Evolutionary conservation across 2,113 vertebrate genomes (phyloP).

Genomic region (Hippocampus mohnikei): DNA sequence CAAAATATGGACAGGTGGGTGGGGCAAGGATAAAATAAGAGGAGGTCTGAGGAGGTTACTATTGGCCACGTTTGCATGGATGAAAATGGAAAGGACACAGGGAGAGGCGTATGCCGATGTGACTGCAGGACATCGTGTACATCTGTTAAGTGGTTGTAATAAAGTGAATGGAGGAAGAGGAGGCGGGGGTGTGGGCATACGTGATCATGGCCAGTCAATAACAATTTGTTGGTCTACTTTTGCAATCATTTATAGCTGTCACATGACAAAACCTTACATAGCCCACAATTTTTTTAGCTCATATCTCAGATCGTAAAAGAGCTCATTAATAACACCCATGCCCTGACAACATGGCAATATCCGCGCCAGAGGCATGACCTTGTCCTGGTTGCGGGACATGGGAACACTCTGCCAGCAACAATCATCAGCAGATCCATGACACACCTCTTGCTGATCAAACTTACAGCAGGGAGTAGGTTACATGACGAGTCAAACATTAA

Average conservation of each 20-base stretch:
- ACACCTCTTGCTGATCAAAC: background rate
- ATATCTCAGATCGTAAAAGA: background rate
- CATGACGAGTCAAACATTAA: background rate
- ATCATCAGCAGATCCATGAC: background rate
- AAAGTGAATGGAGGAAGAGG: constrained; percentile 22
- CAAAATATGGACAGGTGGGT: constrained; percentile 40
- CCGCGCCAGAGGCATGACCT: background rate
- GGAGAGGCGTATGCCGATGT: background rate
- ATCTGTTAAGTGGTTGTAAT: constrained; percentile 30
- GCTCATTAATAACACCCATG: background rate
- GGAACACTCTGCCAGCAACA: background rate
- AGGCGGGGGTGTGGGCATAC: constrained; percentile 29
- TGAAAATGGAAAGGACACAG: background rate
- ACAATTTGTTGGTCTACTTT: background rate
- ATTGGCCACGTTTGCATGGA: constrained; percentile 7
- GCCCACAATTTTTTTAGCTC: background rate
- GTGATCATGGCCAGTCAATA: constrained; percentile 45
- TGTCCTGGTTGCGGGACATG: background rate
- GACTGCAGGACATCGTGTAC: constrained; percentile 12
- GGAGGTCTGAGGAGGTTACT: constrained; percentile 20
- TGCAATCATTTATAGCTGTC: background rate
- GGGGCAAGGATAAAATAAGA: constrained; percentile 42
- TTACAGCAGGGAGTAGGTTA: background rate
- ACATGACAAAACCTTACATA: background rate
- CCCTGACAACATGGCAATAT: background rate